These are phyloP conservation scores for Manis crassicaudata DNA, from an alignment of 2,797 vertebrate genomes.

Conservation along the genomic window DNA sequence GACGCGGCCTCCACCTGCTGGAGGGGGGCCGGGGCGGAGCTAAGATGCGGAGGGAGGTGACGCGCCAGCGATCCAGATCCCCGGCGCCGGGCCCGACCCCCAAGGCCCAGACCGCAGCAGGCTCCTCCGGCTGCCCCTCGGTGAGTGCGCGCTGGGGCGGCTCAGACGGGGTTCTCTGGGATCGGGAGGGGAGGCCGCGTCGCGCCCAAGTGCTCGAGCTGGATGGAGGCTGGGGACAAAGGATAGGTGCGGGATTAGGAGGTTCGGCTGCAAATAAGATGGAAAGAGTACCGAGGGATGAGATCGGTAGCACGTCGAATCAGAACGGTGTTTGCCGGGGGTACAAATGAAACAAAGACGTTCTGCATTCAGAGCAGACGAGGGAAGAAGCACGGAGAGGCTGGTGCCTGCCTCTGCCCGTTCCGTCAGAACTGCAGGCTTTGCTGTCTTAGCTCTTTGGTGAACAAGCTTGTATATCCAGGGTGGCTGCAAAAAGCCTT, in stretches of 20 bases:
- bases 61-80: constrained; percentile 4
- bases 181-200: neutral
- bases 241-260: neutral
- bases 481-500: neutral
- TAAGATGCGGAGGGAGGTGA: constrained; percentile 34
- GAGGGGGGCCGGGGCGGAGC: constrained; percentile 62
- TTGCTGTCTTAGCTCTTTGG: neutral
- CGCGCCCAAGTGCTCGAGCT: neutral
- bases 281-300: neutral
- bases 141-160: neutral
- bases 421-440: neutral
- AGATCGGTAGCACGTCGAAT: neutral
- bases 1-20: constrained; percentile 51
- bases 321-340: neutral
- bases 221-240: constrained; percentile 23
- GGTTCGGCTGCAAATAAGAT: neutral
- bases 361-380: neutral
- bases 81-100: accelerated
- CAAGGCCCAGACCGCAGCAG: neutral
- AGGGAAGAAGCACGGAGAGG: neutral
- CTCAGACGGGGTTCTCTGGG: neutral
- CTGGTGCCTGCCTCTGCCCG: neutral
- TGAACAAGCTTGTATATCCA: neutral
- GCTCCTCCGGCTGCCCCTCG: neutral
- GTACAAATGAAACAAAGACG: neutral